phyloP scores from a whole-genome alignment of 1,140 invertebrate species.

The Pseudoatta argentina region DNA sequence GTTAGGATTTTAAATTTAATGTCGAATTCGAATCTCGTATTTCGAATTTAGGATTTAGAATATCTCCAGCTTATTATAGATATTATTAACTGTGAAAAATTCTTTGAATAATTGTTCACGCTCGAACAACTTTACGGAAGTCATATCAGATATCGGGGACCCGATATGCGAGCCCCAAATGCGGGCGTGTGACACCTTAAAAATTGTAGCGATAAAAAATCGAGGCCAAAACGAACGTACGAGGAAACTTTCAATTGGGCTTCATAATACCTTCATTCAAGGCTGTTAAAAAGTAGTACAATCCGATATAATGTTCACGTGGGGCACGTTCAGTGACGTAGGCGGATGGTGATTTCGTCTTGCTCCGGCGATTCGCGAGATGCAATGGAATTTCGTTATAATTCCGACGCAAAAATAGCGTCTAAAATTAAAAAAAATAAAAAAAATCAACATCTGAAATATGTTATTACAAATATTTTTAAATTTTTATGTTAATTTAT shows the following conservation, averaged over 20 bases:
- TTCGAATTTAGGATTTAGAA: background rate
- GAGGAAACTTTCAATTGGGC: slow-evolving; percentile 70
- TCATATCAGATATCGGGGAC: background rate
- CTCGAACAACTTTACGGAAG: background rate
- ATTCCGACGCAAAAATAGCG: slow-evolving; percentile 32
- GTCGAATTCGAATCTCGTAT: background rate
- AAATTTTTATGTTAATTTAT: slow-evolving; percentile 3
- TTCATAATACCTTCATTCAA: slow-evolving; percentile 68
- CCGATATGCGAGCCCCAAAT: background rate
- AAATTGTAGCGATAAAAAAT: slow-evolving; percentile 64
- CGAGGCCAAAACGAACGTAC: slow-evolving; percentile 65
- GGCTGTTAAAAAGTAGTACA: slow-evolving; percentile 71
- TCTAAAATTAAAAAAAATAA: slow-evolving; percentile 12
- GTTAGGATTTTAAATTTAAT: background rate
- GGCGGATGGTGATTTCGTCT: slow-evolving; percentile 43
- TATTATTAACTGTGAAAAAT: background rate
- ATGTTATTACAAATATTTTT: background rate
- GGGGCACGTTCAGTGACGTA: slow-evolving; percentile 50
- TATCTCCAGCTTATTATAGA: background rate
- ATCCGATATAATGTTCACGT: slow-evolving; percentile 50
- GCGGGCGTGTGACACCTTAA: background rate
- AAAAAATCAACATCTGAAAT: background rate
- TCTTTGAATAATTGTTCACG: background rate
- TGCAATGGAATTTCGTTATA: slow-evolving; percentile 58
- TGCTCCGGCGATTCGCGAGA: slow-evolving; percentile 50